Evolutionary conservation across 1,140 invertebrate species (phyloP), one percentile per base, ranked within the genome.

Genomic region (Coptotermes formosanus): DNA sequence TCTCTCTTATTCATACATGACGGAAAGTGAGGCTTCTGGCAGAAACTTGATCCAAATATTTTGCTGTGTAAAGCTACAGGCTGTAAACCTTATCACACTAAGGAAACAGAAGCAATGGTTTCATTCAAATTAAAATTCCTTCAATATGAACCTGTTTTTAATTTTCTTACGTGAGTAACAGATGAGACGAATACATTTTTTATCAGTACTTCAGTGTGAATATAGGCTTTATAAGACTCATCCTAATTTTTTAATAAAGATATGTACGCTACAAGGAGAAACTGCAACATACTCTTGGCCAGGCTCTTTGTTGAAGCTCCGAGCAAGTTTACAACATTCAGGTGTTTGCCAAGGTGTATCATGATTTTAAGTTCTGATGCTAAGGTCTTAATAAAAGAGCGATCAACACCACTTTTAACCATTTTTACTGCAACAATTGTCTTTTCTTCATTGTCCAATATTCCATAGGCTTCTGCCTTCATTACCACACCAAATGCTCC

Each of bases 291-390:
- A 98, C 97, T 94, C 93, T 97, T 97, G 3, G 94, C 93, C 85
- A 98, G 94, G 89, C 98, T 96, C 89, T 96, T 97, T 1, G 97
- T 99, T 86, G 96, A 97, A 38, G 98, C 98, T 84, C 98, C 98
- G 1, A 99, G 93, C 38, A 99, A 92, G 92, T 99, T 99, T 0
- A 99, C 96, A 43, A 99, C 97, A 90, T 99, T 99, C 0, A 99
- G 90, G 91, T 99, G 97, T 89, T 97, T 96, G 0, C 98, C 98
- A 86, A 99, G 92, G 91, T 99, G 97, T 25, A 97, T 95, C 94
- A 99, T 96, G 43, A 99, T 98, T 92, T 99, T 99, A 0, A 99
- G 90, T 91, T 99, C 98, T 9, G 97, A 97, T 12, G 96, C 94
- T 23, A 99, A 90, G 0, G 97, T 96, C 88, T 95, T 93, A 32